Evolutionary conservation across 35 echinoderm and acorn worm genomes (phyloP), one percentile per base, ranked within the genome.

Genomic region (Lytechinus variegatus): DNA sequence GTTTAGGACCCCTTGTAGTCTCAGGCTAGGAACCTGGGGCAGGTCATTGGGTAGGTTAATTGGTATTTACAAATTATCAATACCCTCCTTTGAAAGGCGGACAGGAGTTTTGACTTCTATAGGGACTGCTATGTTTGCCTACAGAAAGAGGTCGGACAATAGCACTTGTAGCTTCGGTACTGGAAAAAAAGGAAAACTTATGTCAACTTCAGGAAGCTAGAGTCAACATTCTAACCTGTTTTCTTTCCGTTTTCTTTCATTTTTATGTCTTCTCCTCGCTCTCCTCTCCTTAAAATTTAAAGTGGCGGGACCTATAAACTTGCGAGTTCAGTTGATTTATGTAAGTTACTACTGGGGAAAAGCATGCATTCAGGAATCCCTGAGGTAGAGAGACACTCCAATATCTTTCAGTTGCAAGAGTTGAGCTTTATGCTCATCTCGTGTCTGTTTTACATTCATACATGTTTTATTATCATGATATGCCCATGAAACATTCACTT

Each of bases 61-160:
- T 93, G 92, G 53, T 93, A 93, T 93, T 93, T 54, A 93, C 92
- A 93, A 93, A 93, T 93, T 93, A 93, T 93, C 92, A 93, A 93
- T 93, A 57, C 92, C 92, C 54, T 54, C 92, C 28, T 93, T 93
- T 79, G 19, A 79, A 79, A 79, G 92, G 55, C 13, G 54, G 92
- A 93, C 14, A 57, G 92, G 52, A 93, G 52, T 93, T 93, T n/a
- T 93, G 92, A 93, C 55, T 93, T 93, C 53, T 93, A 27, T 55
- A 10, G 53, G 27, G 92, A 90, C 28, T 79, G 88, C 88, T 52
- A 90, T 90, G 88, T 90, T 90, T 90, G 88, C 88, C 88, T 27
- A 90, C 29, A 44, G 88, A 79, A n/a, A 79, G 66, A 79, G 66
- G 66, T 16, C 5, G 66, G n/a, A 79, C 66, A 79, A 79, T 79